A percentile compares a stretch with the other conserved stretches of the same genome.
Conservation (phyloP, 2,113 vertebrate genomes). For the Symphodus melops region DNA sequence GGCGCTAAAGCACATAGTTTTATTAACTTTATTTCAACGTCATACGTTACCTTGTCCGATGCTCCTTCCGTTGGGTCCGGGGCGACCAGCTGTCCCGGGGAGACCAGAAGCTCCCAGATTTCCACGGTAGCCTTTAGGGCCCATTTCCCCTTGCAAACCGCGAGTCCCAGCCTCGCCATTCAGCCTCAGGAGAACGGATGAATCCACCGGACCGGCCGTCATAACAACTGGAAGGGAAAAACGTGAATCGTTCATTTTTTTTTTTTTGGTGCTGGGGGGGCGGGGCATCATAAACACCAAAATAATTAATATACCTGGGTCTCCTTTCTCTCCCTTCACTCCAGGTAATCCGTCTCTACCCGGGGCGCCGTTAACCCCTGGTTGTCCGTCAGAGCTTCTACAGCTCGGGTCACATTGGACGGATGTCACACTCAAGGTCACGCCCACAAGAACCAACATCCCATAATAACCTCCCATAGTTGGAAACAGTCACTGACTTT, state of each 20-base stretch:
- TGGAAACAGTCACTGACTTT: background rate
- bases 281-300: background rate
- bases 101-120: constrained; percentile 40
- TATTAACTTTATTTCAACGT: too few species aligned
- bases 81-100: constrained; percentile 64
- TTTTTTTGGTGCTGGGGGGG: too few species aligned
- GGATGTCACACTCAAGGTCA: constrained; percentile 38
- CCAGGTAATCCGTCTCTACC: constrained; percentile 86
- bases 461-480: constrained; percentile 53
- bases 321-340: constrained; percentile 83
- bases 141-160: constrained; percentile 77
- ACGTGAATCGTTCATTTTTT: background rate
- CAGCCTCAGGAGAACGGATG: background rate
- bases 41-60: constrained; percentile 2
- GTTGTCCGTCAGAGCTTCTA: constrained; percentile 49
- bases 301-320: constrained; percentile 82
- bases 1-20: too few species aligned
- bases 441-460: constrained; percentile 47
- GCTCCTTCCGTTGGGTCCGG: background rate
- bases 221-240: constrained; percentile 27
- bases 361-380: constrained; percentile 49
- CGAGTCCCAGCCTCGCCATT: constrained; percentile 79
- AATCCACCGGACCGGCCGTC: background rate
- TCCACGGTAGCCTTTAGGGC: constrained; percentile 76
- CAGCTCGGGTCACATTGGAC: constrained; percentile 56